phyloP scores from a whole-genome alignment of 2,113 vertebrate species.

The Xenotilapia caudafasciata region DNA sequence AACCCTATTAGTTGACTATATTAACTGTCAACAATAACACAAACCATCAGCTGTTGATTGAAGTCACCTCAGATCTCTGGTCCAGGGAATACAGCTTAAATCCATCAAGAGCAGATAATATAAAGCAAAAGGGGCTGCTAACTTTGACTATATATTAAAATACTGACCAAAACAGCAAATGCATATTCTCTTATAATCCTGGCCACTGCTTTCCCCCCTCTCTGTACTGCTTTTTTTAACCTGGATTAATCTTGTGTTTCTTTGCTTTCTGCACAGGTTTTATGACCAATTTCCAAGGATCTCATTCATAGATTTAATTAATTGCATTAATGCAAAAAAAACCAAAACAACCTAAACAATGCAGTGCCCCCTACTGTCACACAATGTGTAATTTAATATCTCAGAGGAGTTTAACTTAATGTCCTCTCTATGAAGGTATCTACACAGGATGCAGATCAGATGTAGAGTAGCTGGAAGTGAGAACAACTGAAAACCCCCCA shows the following conservation, averaged over 20 bases:
- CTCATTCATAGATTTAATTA: not conserved
- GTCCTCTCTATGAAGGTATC: not conserved
- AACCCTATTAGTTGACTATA: not conserved
- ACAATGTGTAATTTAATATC: not conserved
- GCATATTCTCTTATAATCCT: not conserved
- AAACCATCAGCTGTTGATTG: not conserved
- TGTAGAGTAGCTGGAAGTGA: not conserved
- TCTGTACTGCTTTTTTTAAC: not conserved
- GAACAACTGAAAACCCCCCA: accelerated
- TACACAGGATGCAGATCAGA: accelerated
- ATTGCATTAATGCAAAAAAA: not conserved
- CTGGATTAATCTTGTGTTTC: not conserved
- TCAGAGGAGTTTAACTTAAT: not conserved
- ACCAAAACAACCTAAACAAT: accelerated
- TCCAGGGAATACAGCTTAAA: not conserved
- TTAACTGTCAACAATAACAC: not conserved
- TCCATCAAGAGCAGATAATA: accelerated
- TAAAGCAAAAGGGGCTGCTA: not conserved
- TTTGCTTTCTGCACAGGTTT: not conserved
- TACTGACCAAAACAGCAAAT: accelerated
- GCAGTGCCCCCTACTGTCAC: not conserved
- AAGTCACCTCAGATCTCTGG: not conserved
- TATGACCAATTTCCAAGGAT: not conserved
- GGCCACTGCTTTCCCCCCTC: accelerated
- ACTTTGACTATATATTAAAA: not conserved